Base-by-base conservation (phyloP, 2,797 vertebrate species). In the Agapornis canus region DNA sequence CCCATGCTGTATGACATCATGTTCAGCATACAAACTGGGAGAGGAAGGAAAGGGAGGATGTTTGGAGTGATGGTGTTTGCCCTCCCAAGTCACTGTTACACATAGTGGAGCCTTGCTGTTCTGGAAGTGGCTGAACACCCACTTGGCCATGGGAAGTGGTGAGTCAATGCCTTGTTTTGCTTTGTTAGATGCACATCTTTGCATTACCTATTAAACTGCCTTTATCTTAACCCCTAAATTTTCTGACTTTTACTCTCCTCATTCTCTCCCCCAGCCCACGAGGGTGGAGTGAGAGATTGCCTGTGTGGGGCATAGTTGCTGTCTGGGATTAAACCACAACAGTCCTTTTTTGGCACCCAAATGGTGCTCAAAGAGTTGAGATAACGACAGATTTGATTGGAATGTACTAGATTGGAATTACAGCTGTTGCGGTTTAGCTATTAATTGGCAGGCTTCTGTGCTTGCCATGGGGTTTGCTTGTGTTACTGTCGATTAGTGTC, bases 11-110 rank as follows among this genome's bases (percentile, higher is more conserved):
- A 5, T 22, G 42, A 20, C 37, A 29, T 6, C 48, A 13, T 13
- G 20, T 29, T 39, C 61, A 31, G 61, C 10, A 3, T 9, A 13
- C 8, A 9, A 29, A 68, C n/a, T 9, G 61, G 37, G 25, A 35
- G 11, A 47, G 32, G 59, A 2, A 56, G 48, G 23, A 22, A 56
- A 19, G 20, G 37, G 5, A 14, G 6, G 4, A 7, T 59, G 29
- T 59, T 45, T 25, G 21, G 17, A 56, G 54, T 19, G 68, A 31
- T 49, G 37, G 4, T 4, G 1, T 79, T 80, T 73, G 48, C 39
- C 11, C 21, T 19, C 48, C n/a, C 27, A 7, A 61, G 48, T 26
- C 54, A 49, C 26, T 0, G 0, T 6, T 14, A 6, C 0, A 0
- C n/a, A 40, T 15, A 60, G 42, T 3, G 19, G 22, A 73, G n/a